phyloP scores from a whole-genome alignment of 1,140 invertebrate genomes.

The Dendroctonus valens region DNA sequence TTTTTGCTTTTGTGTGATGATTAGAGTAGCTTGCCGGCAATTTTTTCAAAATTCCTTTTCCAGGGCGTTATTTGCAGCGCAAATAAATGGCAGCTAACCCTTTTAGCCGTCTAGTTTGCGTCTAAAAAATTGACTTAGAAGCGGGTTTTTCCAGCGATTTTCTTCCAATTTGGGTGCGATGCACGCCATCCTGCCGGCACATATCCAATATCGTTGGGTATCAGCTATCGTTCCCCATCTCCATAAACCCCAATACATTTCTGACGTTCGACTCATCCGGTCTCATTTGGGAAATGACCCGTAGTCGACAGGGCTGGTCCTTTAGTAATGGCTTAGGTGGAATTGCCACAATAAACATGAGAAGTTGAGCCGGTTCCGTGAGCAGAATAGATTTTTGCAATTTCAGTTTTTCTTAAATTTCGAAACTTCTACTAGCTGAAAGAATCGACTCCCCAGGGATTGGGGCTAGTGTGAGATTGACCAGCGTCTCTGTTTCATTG shows the following conservation, averaged over 20 bases:
- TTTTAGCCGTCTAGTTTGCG: too few relatives aligned
- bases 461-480: too few relatives aligned
- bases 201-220: constrained; percentile 32
- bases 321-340: constrained; percentile 31
- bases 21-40: too few relatives aligned
- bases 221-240: constrained; percentile 40
- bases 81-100: too few relatives aligned
- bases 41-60: too few relatives aligned
- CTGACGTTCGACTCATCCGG: constrained; percentile 40
- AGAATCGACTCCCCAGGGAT: too few relatives aligned
- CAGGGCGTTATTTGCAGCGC: too few relatives aligned
- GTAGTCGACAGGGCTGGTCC: constrained; percentile 33
- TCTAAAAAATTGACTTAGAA: too few relatives aligned
- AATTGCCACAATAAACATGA: constrained; percentile 33
- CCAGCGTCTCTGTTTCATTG: too few relatives aligned
- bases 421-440: background rate
- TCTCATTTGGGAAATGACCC: constrained; percentile 41
- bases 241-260: constrained; percentile 44
- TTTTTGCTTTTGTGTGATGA: too few relatives aligned
- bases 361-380: constrained; percentile 34
- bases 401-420: constrained; percentile 9
- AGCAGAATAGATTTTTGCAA: constrained; percentile 16
- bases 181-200: constrained; percentile 23
- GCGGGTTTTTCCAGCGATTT: background rate
- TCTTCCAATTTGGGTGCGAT: constrained; percentile 26